Conservation (phyloP, 2,113 vertebrate genomes). For the Lophochroa leadbeateri region DNA sequence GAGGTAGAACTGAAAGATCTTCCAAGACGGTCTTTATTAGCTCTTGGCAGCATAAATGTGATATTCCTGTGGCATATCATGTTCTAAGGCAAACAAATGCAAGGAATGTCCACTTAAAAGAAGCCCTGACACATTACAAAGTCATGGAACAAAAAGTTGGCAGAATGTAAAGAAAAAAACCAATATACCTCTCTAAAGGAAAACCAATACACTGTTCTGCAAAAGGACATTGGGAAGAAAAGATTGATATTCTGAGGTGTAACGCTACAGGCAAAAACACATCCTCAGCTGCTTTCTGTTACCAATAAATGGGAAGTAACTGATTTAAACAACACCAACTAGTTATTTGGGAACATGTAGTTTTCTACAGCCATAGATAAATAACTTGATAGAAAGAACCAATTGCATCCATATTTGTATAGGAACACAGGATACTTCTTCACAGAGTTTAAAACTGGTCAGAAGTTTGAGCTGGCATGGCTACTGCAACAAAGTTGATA, state of each 20-base stretch:
- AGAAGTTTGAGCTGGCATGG: neutral
- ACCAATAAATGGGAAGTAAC: neutral
- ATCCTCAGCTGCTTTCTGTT: neutral
- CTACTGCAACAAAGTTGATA: neutral
- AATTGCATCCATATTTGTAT: neutral
- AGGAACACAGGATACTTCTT: neutral
- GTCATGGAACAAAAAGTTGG: neutral
- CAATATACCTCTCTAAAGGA: neutral
- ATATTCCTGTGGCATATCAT: neutral
- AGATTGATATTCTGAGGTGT: neutral
- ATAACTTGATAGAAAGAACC: neutral
- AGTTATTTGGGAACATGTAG: neutral
- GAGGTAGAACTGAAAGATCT: neutral
- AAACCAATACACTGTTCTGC: neutral
- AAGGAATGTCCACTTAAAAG: neutral
- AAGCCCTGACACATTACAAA: neutral
- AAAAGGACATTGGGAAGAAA: neutral
- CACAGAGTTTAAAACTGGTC: neutral
- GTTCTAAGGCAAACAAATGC: neutral
- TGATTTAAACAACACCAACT: neutral
- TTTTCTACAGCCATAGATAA: neutral
- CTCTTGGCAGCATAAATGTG: neutral
- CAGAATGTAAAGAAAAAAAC: neutral
- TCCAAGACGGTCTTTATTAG: neutral
- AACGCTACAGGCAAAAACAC: neutral